Percentiles rank a stretch among this genome's conserved stretches.
These are phyloP conservation scores for Tadarida brasiliensis DNA, from an alignment of 2,797 vertebrate genomes.

Conservation along the genomic window DNA sequence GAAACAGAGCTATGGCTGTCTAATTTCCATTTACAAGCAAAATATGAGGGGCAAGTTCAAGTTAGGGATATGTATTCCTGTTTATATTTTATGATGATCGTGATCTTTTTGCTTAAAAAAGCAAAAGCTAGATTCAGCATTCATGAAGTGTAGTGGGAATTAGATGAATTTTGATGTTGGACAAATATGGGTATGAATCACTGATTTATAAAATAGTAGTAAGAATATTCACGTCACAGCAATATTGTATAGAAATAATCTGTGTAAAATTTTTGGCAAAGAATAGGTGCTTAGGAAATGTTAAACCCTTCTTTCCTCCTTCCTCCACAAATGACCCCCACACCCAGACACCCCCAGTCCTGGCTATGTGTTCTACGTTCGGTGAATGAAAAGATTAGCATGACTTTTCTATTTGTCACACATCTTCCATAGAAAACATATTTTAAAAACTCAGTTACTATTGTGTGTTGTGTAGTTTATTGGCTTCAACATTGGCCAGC, in stretches of 20 bases:
- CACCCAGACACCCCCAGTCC: background rate
- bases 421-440: background rate
- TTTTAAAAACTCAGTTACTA: background rate
- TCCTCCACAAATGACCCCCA: background rate
- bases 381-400: background rate
- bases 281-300: constrained; percentile 1
- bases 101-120: constrained; percentile 5
- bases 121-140: background rate
- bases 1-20: background rate
- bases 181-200: background rate
- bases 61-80: background rate
- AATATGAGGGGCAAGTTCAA: constrained; percentile 14
- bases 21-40: constrained; percentile 8
- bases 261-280: background rate
- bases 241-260: constrained; percentile 11
- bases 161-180: constrained; percentile 9
- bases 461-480: background rate
- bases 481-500: background rate
- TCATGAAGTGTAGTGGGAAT: background rate
- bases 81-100: constrained; percentile 16
- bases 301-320: background rate
- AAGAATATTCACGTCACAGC: background rate
- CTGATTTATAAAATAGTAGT: constrained; percentile 18
- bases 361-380: background rate
- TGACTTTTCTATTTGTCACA: background rate